phyloP scores from a whole-genome alignment of 2,113 vertebrate species.

The Lates calcarifer region DNA sequence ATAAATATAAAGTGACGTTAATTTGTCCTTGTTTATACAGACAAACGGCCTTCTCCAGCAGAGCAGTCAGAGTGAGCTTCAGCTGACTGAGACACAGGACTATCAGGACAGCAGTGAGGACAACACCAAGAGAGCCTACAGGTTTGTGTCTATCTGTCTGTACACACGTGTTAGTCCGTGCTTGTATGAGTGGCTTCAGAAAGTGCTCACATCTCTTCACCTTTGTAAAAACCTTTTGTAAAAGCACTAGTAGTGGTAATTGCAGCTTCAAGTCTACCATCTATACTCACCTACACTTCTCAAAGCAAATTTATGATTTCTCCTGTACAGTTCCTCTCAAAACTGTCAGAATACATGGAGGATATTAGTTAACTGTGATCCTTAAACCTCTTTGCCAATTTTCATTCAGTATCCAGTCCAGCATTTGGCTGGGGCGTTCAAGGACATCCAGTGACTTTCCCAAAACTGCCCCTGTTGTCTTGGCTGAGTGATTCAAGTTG shows the following conservation, averaged over 20 bases:
- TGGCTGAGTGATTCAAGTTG: not conserved
- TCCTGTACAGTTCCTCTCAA: not conserved
- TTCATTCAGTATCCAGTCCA: not conserved
- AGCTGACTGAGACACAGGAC: slow-evolving; percentile 86
- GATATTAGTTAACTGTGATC: not conserved
- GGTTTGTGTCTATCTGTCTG: slow-evolving; percentile 77
- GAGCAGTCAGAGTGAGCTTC: slow-evolving; percentile 87
- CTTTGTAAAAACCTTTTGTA: slow-evolving; percentile 2
- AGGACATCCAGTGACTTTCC: not conserved
- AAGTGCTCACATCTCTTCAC: not conserved
- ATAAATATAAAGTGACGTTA: not conserved
- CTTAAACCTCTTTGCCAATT: not conserved
- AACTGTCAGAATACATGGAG: not conserved
- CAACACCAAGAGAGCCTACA: slow-evolving; percentile 92
- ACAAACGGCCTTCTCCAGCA: slow-evolving; percentile 91
- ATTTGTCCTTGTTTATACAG: slow-evolving; percentile 78
- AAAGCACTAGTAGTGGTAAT: not conserved
- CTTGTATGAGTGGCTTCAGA: not conserved
- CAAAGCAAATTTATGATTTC: not conserved
- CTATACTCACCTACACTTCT: not conserved
- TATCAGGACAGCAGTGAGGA: slow-evolving; percentile 93
- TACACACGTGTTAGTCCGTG: not conserved
- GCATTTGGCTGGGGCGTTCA: not conserved
- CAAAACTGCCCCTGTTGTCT: not conserved
- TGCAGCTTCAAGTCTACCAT: not conserved